Evolutionary conservation across 2,888 invertebrate genomes (phyloP).

Genomic region (Pilophorus perplexus): DNA sequence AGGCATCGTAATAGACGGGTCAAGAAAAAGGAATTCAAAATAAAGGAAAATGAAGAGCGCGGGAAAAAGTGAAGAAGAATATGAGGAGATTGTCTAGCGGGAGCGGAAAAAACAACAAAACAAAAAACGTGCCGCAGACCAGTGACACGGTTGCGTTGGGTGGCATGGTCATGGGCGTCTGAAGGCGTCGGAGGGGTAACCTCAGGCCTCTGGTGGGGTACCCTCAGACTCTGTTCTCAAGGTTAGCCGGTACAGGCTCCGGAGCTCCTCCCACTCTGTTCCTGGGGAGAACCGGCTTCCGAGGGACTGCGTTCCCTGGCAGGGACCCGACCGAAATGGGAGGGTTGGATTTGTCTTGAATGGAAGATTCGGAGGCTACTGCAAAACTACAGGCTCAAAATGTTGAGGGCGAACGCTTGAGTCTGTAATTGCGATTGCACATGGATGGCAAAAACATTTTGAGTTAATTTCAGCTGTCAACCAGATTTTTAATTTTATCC

Average conservation of each 20-base stretch:
- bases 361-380: too few relatives aligned
- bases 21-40: background rate
- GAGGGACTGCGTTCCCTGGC: background rate
- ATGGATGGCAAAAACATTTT: too few relatives aligned
- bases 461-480: too few relatives aligned
- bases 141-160: constrained; percentile 26
- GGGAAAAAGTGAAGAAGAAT: background rate
- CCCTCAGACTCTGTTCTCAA: background rate
- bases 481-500: too few relatives aligned
- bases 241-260: background rate
- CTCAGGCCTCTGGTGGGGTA: background rate
- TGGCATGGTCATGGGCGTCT: constrained; percentile 22
- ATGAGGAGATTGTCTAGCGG: constrained; percentile 12
- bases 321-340: too few relatives aligned
- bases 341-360: too few relatives aligned
- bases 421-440: too few relatives aligned
- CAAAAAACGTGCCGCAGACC: background rate
- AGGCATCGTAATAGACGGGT: background rate
- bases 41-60: background rate
- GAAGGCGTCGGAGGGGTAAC: background rate
- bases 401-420: too few relatives aligned
- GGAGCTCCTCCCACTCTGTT: background rate
- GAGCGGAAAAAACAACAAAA: too few relatives aligned
- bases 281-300: background rate
- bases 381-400: too few relatives aligned